These are phyloP conservation scores for Argyrosomus regius DNA, from an alignment of 2,797 vertebrate species.

Conservation along the genomic window DNA sequence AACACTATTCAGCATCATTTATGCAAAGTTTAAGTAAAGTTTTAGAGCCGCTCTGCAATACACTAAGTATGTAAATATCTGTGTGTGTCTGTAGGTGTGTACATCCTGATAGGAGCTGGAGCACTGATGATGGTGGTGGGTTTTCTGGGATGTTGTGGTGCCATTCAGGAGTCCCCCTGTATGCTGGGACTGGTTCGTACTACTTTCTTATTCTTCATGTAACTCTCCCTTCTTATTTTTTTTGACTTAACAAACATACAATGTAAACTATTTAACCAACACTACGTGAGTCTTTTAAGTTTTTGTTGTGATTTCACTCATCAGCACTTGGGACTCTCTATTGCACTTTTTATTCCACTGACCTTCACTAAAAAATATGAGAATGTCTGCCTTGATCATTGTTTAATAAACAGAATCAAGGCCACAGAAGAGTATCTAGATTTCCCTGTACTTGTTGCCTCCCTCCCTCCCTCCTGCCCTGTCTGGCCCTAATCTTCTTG, in stretches of 20 bases:
- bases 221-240: not conserved
- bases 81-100: slow-evolving; percentile 87
- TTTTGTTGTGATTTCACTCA: not conserved
- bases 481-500: slow-evolving; percentile 72
- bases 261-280: not conserved
- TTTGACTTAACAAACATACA: slow-evolving; percentile 4
- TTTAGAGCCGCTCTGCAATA: not conserved
- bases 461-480: slow-evolving; percentile 18
- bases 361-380: slow-evolving; percentile 29
- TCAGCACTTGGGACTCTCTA: not conserved
- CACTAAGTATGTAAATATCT: not conserved
- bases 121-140: slow-evolving; percentile 98
- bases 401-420: slow-evolving; percentile 61
- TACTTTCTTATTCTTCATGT: not conserved
- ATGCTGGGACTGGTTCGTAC: slow-evolving; percentile 96
- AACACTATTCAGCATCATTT: not conserved
- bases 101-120: slow-evolving; percentile 94
- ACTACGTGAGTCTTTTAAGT: not conserved
- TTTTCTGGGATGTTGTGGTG: slow-evolving; percentile 97
- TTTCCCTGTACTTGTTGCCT: slow-evolving; percentile 30
- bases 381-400: slow-evolving; percentile 36
- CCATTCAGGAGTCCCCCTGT: slow-evolving; percentile 96
- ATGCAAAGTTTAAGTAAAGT: not conserved
- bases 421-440: slow-evolving; percentile 50
- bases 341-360: slow-evolving; percentile 7